Evolutionary conservation across 1,140 invertebrate species (phyloP).

Genomic region (Nasonia longicornis): DNA sequence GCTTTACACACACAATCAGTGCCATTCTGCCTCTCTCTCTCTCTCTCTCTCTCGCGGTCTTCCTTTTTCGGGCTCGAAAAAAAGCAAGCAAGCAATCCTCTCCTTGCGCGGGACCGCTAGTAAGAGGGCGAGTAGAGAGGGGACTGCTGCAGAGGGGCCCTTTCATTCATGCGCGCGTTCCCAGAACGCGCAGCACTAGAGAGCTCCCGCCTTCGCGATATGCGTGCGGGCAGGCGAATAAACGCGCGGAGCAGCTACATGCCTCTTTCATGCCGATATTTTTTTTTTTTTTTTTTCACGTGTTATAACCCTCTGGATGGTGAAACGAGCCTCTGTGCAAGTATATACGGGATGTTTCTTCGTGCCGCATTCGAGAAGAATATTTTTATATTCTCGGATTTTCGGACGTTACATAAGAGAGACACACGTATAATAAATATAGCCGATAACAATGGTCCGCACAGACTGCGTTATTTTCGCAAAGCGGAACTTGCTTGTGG

Average conservation of each 20-base stretch:
- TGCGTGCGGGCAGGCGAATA: conserved; percentile 47
- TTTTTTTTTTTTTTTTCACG: not conserved
- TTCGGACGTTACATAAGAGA: too few relatives aligned
- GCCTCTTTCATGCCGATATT: not conserved
- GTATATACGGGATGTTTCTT: not conserved
- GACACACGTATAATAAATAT: too few relatives aligned
- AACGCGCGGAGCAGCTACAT: not conserved
- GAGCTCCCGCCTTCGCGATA: conserved; percentile 20
- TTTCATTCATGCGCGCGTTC: conserved; percentile 66
- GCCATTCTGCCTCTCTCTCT: conserved; percentile 33
- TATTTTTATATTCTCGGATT: too few relatives aligned
- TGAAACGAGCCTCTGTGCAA: not conserved
- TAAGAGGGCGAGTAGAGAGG: conserved; percentile 13
- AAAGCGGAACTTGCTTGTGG: not conserved
- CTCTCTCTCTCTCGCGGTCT: not conserved
- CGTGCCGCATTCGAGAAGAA: not conserved
- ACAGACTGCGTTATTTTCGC: not conserved
- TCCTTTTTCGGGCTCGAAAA: conserved; percentile 38
- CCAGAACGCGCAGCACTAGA: conserved; percentile 52
- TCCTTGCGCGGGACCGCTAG: conserved; percentile 37
- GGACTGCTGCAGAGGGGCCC: conserved; percentile 54
- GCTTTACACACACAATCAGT: conserved; percentile 34
- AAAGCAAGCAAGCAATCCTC: conserved; percentile 49
- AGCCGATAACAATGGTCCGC: too few relatives aligned
- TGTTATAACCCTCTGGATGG: not conserved